Percentiles rank a stretch among this genome's conserved stretches.
These are phyloP conservation scores for Saccopteryx bilineata DNA, from an alignment of 2,113 vertebrate genomes.

Conservation along the genomic window DNA sequence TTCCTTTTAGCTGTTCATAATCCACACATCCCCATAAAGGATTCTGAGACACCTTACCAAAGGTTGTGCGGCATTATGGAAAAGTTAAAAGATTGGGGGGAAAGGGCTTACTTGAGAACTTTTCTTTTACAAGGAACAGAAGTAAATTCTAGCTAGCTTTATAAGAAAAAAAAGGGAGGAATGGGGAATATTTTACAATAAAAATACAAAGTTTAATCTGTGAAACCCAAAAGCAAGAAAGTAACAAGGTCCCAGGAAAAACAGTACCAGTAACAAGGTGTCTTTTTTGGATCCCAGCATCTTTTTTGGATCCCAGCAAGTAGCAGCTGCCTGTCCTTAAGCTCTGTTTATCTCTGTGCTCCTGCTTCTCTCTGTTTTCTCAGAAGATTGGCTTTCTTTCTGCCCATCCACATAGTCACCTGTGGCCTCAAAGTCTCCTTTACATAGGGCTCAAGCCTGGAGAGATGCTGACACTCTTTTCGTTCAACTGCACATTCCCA, in stretches of 20 bases:
- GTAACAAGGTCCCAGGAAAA: neutral
- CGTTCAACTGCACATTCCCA: neutral
- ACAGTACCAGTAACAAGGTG: neutral
- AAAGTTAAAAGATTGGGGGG: neutral
- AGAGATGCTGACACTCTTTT: neutral
- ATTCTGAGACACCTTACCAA: neutral
- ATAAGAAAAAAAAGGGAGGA: neutral
- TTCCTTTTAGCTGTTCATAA: neutral
- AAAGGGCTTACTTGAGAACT: neutral
- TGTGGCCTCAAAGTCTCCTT: neutral
- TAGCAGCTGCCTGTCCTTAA: neutral
- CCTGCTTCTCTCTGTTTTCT: neutral
- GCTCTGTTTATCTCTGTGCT: fast-evolving
- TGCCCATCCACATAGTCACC: neutral
- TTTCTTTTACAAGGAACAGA: conserved; percentile 37
- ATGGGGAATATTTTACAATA: neutral
- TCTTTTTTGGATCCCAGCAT: neutral
- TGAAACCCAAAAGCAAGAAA: neutral
- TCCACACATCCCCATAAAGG: too few relatives aligned
- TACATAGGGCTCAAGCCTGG: neutral
- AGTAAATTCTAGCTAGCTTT: neutral
- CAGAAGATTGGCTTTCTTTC: neutral
- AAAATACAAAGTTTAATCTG: neutral
- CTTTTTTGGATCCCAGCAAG: neutral
- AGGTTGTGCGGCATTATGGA: neutral